Base-by-base conservation (phyloP, 92 coral and sea anemone genomes). In the Parazoanthus swiftii region DNA sequence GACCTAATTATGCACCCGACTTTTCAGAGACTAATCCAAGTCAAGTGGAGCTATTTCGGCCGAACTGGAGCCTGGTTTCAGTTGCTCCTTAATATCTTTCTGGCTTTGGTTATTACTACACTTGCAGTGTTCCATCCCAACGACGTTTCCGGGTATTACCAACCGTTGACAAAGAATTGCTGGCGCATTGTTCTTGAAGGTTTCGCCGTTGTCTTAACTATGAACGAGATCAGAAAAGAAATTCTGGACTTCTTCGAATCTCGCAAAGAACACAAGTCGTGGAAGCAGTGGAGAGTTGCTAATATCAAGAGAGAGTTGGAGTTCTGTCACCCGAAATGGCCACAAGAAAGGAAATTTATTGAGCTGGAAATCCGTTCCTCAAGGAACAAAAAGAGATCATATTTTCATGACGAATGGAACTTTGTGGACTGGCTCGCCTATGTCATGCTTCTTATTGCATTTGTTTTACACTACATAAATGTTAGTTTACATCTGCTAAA, bases 251-350 rank as follows among this genome's bases (percentile, higher is more conserved):
- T 89, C 75, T 89, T 89, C 77, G 89, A 92, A 68, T 91, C 94
- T 3, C 94, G 92, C 44, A 77, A 86, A 50, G 94, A 93, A 38
- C 91, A 92, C 44, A 76, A 77, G 0, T 85, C 65, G 85, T 92
- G 93, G 89, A 91, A 86, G 54, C 79, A 88, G 15, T 93, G 95
- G 98, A 88, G 93, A 36, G 89, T 87, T 33, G 87, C 89, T 20
- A 95, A 93, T 74, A 78, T 94, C 9, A 90, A 75, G 65, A 94
- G 98, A 20, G 98, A 94, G 36, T 72, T 88, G 44, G 91, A 89
- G n/a, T 94, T 89, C 86, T 94, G 98, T 42, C 98, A 94, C 43
- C 98, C 98, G 18, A 90, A 92, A 26, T 93, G 93, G 93, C 95
- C 94, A 0, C 95, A 94, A 81, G 98, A 94, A 67, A 86, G 72